Evolutionary conservation across 2,888 invertebrate genomes (phyloP), one percentile per base, ranked within the genome.

Genomic region (Drosophila mulleri): DNA sequence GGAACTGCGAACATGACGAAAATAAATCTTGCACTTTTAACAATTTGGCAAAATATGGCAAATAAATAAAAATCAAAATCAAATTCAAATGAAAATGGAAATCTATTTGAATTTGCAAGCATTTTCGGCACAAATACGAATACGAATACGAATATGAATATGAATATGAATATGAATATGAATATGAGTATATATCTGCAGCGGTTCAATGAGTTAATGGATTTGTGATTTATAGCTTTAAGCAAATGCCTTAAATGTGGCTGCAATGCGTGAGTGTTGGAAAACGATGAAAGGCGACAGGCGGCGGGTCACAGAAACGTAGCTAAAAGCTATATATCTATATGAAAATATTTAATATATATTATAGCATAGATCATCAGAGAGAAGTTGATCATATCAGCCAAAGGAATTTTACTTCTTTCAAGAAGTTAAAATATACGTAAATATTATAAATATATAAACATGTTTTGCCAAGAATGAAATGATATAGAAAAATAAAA

Each of bases 201-300:
- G 41, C 18, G n/a, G 14, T 20, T 45, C 3, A 8, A 45, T 3
- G 23, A 47, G 26, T 9, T 48, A 48, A 48, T 48, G 32, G 11
- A 48, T 48, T 29, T 48, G n/a, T 48, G n/a, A 48, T 48, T 48
- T 29, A 48, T 48, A 29, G 48, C n/a, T 47, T 47, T 4, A 26
- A n/a, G 45, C 42, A 20, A 44, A 1, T 18, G 18, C 7, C 9
- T 9, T 8, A n/a, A 41, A 8, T 41, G 26, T 6, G 7, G 6
- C 26, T 26, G 26, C 26, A 26, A 26, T 26, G 26, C 6, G n/a
- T 42, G 29, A 48, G n/a, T 48, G 47, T 26, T 9, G 47, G 11
- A 29, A 48, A 29, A 11, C 8, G 26, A 1, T 3, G 12, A 14
- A 23, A 16, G 9, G 26, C 1, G 26, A 16, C 16, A 26, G 14